Conservation (phyloP, 2,888 invertebrate species). For the Tetrapedia diversipes region DNA sequence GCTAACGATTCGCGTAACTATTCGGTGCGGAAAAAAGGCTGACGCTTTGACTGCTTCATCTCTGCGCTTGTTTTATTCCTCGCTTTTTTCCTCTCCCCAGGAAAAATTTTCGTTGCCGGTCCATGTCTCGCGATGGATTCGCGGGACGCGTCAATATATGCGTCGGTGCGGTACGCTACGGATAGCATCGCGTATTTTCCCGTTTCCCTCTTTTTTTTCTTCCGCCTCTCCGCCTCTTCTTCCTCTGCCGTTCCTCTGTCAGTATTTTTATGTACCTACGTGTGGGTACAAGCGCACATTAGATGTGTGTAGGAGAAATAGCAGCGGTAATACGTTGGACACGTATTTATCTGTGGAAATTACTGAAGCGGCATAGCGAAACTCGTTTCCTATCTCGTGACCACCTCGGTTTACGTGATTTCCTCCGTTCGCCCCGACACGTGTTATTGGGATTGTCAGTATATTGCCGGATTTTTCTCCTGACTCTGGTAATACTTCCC, state of each 20-base stretch:
- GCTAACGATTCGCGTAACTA: slow-evolving; percentile 54
- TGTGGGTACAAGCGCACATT: neutral
- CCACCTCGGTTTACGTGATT: slow-evolving; percentile 21
- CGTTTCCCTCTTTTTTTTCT: neutral
- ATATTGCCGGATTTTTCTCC: neutral
- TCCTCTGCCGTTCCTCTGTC: neutral
- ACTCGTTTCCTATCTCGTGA: slow-evolving; percentile 13
- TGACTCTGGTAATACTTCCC: neutral
- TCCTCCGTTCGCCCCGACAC: slow-evolving; percentile 18
- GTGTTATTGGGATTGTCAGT: slow-evolving; percentile 12
- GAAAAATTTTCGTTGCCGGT: slow-evolving; percentile 46
- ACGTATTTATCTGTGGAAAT: slow-evolving; percentile 56
- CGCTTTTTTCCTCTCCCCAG: neutral
- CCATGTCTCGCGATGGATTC: slow-evolving; percentile 44
- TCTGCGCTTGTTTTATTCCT: no score
- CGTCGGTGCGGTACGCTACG: slow-evolving; percentile 31
- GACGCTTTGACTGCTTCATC: slow-evolving; percentile 17
- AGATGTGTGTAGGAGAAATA: slow-evolving; percentile 29
- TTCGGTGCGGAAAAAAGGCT: slow-evolving; percentile 26
- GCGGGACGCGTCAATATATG: slow-evolving; percentile 45
- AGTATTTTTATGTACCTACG: no score
- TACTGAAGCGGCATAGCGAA: slow-evolving; percentile 23
- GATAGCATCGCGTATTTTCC: slow-evolving; percentile 21
- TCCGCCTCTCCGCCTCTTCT: neutral
- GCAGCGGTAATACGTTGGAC: slow-evolving; percentile 21